Base-by-base conservation (phyloP, 2,113 vertebrate genomes). In the Gavialis gangeticus region DNA sequence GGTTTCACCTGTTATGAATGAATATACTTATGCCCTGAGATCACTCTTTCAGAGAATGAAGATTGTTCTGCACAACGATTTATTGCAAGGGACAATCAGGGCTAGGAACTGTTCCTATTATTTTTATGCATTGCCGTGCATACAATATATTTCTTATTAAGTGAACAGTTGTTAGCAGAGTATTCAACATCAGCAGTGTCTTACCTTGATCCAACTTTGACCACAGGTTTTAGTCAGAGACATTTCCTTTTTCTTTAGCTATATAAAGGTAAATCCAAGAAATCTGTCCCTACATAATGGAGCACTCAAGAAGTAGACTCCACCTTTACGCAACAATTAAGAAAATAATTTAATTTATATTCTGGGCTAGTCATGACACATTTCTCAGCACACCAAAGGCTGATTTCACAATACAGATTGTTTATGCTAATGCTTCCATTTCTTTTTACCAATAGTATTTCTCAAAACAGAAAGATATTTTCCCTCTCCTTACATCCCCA, bases 101-200 rank as follows among this genome's bases (percentile, higher is more conserved):
- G 60, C 37, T 67, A 24, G 46, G 64, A 82, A 75, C n/a, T 88
- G 46, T 82, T 17, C 2, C 79, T 88, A 85, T 62, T 88, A 22
- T 92, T 91, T 92, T 69, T 71, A 83, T 91, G 80, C 46, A 86
- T 79, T 82, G 67, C 58, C n/a, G 64, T 89, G 79, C 89, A 77
- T 12, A 64, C 77, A 88, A 58, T 78, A 83, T 28, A 9, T 81
- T 67, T 95, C 83, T 81, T 9, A 4, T 54, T 59, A 15, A 75
- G 4, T 55, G 55, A 92, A 66, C 85, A 89, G 64, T 89, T 92
- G 89, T 57, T 80, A 87, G 77, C 16, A 22, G 78, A 28, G 55
- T 10, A 10, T 58, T 82, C 71, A 77, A 12, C 67, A 78, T 14
- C 85, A 89, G 16, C 83, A 93, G 80, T 46, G 84, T 71, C 34